These are phyloP conservation scores for Hydrozoanthus tunicans DNA, from an alignment of 64 coral and sea anemone genomes.

Conservation along the genomic window DNA sequence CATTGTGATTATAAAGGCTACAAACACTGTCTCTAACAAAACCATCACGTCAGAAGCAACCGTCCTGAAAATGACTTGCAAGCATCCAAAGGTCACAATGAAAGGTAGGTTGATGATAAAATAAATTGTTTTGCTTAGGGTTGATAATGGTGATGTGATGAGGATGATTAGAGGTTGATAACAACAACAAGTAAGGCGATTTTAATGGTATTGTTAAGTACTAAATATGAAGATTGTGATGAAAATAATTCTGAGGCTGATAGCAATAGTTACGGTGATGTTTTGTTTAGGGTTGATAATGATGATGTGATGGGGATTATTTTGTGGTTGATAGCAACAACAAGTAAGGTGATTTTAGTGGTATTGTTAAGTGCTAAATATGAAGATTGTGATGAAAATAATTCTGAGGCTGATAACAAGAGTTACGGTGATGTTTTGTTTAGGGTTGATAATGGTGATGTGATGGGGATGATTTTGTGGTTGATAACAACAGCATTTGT, in stretches of 20 bases:
- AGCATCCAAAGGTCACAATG: slow-evolving; percentile 56
- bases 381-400: neutral
- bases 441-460: too few relatives aligned
- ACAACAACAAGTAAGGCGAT: neutral
- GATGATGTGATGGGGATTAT: too few relatives aligned
- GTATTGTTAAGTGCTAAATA: neutral
- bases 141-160: neutral
- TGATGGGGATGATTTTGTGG: too few relatives aligned
- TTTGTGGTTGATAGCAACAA: too few relatives aligned
- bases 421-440: neutral
- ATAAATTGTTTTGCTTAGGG: neutral
- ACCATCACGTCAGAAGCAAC: slow-evolving; percentile 9
- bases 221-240: neutral
- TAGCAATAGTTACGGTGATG: neutral
- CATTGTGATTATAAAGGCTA: slow-evolving; percentile 61
- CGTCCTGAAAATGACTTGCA: slow-evolving; percentile 17
- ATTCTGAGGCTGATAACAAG: neutral
- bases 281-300: too few relatives aligned
- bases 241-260: neutral
- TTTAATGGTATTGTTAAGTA: neutral
- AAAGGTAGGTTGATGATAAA: slow-evolving; percentile 54
- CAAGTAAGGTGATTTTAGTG: neutral
- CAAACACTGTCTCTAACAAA: slow-evolving; percentile 59
- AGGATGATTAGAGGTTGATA: neutral
- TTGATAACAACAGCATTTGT: too few relatives aligned